Evolutionary conservation across 2,888 invertebrate genomes (phyloP).

Genomic region (Oithona nana): DNA sequence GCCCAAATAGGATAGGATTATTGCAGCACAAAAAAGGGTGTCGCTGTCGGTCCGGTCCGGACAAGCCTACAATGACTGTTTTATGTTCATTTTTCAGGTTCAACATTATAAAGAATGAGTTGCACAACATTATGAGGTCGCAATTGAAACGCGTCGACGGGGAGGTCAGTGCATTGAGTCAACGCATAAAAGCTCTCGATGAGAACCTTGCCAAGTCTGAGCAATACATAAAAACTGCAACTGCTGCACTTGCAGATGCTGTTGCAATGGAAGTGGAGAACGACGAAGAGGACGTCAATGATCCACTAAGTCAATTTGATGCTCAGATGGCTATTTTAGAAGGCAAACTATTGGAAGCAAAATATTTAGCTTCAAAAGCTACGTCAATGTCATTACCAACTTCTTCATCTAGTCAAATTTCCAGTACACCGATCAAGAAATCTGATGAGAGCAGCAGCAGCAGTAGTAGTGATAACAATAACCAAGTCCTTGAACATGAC

Average conservation of each 20-base stretch:
- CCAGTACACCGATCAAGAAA: no score
- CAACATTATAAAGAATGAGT: not conserved
- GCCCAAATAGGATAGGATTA: no score
- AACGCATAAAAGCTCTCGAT: slow-evolving; percentile 14
- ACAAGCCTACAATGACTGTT: no score
- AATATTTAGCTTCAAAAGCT: slow-evolving; percentile 4
- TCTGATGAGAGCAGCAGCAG: no score
- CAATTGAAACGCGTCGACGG: slow-evolving; percentile 69
- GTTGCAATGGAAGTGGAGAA: slow-evolving; percentile 8
- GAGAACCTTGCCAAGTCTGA: slow-evolving; percentile 15
- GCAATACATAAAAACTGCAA: slow-evolving; percentile 10
- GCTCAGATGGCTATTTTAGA: slow-evolving; percentile 12
- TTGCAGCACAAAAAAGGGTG: no score
- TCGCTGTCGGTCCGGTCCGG: no score
- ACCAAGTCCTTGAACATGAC: no score
- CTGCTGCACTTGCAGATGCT: slow-evolving; percentile 12
- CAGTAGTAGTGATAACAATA: no score
- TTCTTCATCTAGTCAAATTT: not conserved
- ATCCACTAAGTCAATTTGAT: slow-evolving; percentile 9
- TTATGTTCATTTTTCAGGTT: not conserved
- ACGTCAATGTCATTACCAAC: not conserved
- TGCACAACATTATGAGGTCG: slow-evolving; percentile 84
- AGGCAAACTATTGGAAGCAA: slow-evolving; percentile 9
- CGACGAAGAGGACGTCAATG: not conserved
- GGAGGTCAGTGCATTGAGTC: slow-evolving; percentile 9